phyloP scores from a whole-genome alignment of 2,888 invertebrate genomes.

The Strigamia maritima region DNA sequence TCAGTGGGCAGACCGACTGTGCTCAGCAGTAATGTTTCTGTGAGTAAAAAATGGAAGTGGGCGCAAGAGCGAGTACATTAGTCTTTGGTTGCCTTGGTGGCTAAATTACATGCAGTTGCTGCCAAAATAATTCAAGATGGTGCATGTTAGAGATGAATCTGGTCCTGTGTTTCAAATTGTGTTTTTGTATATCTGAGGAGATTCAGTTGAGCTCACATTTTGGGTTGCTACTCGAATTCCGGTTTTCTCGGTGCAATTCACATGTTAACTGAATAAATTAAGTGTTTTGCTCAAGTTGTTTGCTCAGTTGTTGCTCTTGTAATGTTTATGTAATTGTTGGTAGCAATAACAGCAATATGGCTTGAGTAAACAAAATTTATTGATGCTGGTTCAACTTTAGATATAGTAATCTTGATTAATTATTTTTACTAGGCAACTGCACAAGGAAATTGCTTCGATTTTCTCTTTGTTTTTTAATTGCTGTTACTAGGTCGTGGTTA shows the following conservation, averaged over 20 bases:
- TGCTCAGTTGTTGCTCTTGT: conserved; percentile 26
- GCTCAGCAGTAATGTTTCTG: conserved; percentile 43
- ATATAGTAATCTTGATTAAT: conserved; percentile 39
- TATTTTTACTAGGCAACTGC: conserved; percentile 42
- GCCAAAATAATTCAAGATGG: neutral
- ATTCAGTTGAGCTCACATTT: no score
- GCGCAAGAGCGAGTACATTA: no score
- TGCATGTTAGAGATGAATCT: no score
- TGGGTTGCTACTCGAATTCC: no score
- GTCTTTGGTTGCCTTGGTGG: no score
- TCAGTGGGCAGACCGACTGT: conserved; percentile 76
- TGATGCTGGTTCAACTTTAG: conserved; percentile 30
- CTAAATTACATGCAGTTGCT: no score
- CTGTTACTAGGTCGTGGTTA: conserved; percentile 15
- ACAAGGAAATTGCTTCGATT: neutral
- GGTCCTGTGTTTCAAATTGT: no score
- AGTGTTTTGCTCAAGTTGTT: neutral
- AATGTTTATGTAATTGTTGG: conserved; percentile 9
- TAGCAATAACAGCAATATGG: neutral
- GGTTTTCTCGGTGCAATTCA: neutral
- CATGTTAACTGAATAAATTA: neutral
- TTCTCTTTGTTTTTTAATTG: conserved; percentile 36
- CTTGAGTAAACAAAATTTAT: neutral
- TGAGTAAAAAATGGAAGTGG: conserved; percentile 39
- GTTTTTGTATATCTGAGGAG: no score